These are phyloP conservation scores for Hoplodrina ambigua DNA, from an alignment of 2,888 invertebrate genomes.

Conservation along the genomic window DNA sequence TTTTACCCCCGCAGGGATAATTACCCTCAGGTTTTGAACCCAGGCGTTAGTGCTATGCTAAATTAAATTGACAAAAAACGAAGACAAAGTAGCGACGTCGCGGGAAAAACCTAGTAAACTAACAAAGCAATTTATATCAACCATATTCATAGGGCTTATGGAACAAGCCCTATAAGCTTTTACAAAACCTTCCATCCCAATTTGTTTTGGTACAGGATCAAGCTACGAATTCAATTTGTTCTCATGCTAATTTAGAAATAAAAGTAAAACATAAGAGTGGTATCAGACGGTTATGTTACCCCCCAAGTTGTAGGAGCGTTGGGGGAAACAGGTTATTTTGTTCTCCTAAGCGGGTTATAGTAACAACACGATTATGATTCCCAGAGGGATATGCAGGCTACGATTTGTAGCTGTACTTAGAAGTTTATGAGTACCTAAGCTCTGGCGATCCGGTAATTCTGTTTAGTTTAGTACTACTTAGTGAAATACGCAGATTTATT, in stretches of 20 bases:
- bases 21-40: too few species aligned
- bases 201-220: constrained; percentile 29
- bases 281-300: constrained; percentile 63
- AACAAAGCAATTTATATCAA: constrained; percentile 21
- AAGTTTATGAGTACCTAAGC: constrained; percentile 9
- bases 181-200: constrained; percentile 40
- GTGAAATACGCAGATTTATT: not conserved
- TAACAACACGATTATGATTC: constrained; percentile 54
- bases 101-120: not conserved
- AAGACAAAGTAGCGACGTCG: too few species aligned
- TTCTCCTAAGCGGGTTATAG: constrained; percentile 46
- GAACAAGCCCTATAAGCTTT: constrained; percentile 14
- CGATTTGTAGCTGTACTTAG: constrained; percentile 33
- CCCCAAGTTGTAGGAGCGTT: constrained; percentile 61
- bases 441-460: constrained; percentile 1
- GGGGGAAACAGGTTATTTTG: constrained; percentile 63
- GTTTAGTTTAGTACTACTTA: not conserved
- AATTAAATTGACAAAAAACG: too few species aligned
- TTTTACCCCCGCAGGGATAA: too few species aligned
- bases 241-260: constrained; percentile 65
- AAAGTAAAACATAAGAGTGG: constrained; percentile 52
- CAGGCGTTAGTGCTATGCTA: too few species aligned
- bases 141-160: constrained; percentile 5
- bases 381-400: constrained; percentile 45
- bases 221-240: constrained; percentile 61